Evolutionary conservation across 1,140 invertebrate genomes (phyloP).

Genomic region (Acromyrmex heyeri): DNA sequence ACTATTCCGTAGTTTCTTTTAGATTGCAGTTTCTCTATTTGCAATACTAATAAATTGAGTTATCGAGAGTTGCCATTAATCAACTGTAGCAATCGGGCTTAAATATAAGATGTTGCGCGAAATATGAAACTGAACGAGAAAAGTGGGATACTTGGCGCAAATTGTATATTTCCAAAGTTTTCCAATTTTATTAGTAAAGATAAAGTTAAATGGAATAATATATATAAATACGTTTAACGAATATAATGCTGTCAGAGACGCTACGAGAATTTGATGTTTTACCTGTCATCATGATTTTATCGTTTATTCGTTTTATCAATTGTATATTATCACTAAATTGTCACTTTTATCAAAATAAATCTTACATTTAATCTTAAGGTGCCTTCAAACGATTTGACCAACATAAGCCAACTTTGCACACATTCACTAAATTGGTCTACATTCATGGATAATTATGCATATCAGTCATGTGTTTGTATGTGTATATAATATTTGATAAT

Average conservation of each 20-base stretch:
- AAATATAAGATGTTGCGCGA: slow-evolving; percentile 16
- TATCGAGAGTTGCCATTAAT: slow-evolving; percentile 40
- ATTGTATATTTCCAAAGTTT: slow-evolving; percentile 32
- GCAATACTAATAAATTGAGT: slow-evolving; percentile 20
- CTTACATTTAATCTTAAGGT: neutral
- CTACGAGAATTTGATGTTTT: neutral
- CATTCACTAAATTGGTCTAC: too few species aligned
- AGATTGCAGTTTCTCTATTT: neutral
- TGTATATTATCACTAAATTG: slow-evolving; percentile 2
- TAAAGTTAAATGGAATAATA: slow-evolving; percentile 22
- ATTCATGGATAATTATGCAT: too few species aligned
- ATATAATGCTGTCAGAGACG: neutral
- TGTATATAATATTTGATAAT: too few species aligned
- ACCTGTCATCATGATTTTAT: too few species aligned
- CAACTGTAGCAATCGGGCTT: slow-evolving; percentile 6
- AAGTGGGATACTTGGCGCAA: neutral
- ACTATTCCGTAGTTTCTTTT: neutral
- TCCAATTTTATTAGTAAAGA: slow-evolving; percentile 20
- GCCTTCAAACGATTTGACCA: too few species aligned
- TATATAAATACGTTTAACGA: neutral
- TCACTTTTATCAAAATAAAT: neutral
- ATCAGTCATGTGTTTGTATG: too few species aligned
- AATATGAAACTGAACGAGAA: slow-evolving; percentile 7
- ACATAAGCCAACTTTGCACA: too few species aligned
- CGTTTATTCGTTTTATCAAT: slow-evolving; percentile 14